These are phyloP conservation scores for Plecturocebus donacophilus DNA, from an alignment of 2,113 vertebrate species.

Conservation along the genomic window DNA sequence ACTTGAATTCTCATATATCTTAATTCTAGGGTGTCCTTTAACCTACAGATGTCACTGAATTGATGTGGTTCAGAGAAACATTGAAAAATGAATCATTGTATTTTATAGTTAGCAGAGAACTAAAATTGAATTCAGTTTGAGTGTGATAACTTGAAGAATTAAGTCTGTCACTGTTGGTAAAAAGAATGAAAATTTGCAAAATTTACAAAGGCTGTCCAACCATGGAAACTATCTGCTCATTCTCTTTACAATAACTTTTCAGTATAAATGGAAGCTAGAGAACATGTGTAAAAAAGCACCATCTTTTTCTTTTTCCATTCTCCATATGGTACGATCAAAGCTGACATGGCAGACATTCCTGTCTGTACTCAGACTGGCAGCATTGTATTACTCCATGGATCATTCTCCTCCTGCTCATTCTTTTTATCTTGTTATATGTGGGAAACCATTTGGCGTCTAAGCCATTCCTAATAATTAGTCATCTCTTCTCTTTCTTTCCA, in stretches of 20 bases:
- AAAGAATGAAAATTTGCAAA: background rate
- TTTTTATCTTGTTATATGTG: background rate
- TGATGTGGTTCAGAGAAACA: background rate
- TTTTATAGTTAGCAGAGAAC: background rate
- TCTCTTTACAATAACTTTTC: background rate
- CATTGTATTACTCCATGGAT: too few species aligned
- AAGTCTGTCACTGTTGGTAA: background rate
- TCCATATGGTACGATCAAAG: background rate
- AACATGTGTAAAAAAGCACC: background rate
- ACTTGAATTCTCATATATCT: background rate
- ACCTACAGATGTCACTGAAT: background rate
- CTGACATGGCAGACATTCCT: background rate
- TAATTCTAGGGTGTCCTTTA: background rate
- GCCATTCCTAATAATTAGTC: background rate
- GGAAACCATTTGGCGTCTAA: background rate
- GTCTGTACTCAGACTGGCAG: background rate
- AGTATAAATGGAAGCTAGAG: background rate
- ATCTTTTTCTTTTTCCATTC: background rate
- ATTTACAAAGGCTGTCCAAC: background rate
- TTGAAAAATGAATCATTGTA: background rate
- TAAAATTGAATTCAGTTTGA: background rate
- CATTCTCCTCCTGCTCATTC: fast-evolving
- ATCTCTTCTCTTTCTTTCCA: background rate
- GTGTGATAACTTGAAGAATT: background rate
- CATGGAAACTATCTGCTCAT: background rate